Evolutionary conservation across 2,797 vertebrate species (phyloP), one percentile per base, ranked within the genome.

Genomic region (Artibeus lituratus): DNA sequence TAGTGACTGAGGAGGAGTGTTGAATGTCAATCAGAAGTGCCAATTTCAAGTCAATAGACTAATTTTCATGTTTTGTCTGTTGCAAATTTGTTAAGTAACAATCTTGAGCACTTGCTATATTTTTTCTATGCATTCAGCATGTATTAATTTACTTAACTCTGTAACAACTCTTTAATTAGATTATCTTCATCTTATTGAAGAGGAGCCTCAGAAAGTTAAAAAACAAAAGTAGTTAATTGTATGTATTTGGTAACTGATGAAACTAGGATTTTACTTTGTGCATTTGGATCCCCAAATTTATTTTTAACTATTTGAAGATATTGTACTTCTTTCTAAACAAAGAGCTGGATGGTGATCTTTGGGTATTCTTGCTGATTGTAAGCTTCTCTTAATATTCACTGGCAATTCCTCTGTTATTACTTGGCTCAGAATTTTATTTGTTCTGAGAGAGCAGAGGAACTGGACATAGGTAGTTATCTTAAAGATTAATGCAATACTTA

Each of bases 391-490:
- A 26, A 39, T 76, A 87, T 78, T 70, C 81, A 2, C 9, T 55
- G 29, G 8, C 11, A 47, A 16, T 72, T n/a, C 16, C 44, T 87
- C 7, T 92, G 44, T 74, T 86, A 86, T 18, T 59, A 57, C 3
- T 73, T 70, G 2, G 47, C 22, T 86, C 55, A 84, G 80, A 94
- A 57, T 89, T 87, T 92, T 24, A 74, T 83, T 93, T 96, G 5
- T 53, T 24, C 47, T 49, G 2, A 62, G 26, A 91, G 44, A 70
- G 2, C 62, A 2, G 70, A 80, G 18, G 12, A 70, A 85, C 3
- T n/a, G 12, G 22, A 82, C 12, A 19, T 69, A 85, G 5, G 1
- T 49, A 73, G 22, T 21, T 26, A 88, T 67, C 39, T 15, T 83
- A 83, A 89, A 80, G n/a, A 67, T 49, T 39, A 32, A 29, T 53